Evolutionary conservation across 2,888 invertebrate genomes (phyloP).

Genomic region (Aphodius granarius): DNA sequence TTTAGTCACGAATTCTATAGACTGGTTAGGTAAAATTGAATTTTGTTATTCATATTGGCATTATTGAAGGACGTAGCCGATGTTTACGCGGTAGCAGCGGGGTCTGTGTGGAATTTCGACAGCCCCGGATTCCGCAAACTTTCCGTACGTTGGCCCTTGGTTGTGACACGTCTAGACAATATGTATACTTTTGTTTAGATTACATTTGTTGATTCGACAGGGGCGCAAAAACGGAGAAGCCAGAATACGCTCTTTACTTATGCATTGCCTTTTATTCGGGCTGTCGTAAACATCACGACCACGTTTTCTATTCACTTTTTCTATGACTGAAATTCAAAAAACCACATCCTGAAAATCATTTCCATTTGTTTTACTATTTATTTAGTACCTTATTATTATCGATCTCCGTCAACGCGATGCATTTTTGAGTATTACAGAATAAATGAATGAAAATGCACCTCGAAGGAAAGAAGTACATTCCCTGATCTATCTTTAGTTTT

Average conservation of each 20-base stretch:
- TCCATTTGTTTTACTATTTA: too few species aligned
- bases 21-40: background rate
- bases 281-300: background rate
- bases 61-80: background rate
- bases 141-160: background rate
- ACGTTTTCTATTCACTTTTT: background rate
- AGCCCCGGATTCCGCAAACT: background rate
- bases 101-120: background rate
- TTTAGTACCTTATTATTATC: too few species aligned
- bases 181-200: background rate
- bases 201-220: background rate
- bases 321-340: background rate
- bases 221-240: background rate
- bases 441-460: too few species aligned
- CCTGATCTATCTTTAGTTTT: background rate
- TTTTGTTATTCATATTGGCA: background rate
- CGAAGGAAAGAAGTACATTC: background rate
- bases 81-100: background rate
- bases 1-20: too few species aligned
- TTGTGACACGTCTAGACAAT: background rate
- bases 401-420: too few species aligned
- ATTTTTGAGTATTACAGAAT: too few species aligned
- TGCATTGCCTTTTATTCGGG: background rate
- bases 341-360: too few species aligned
- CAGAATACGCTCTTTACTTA: background rate